Percentiles rank a stretch among this genome's conserved stretches.
Conservation (phyloP, 2,113 vertebrate species). For the Oncorhynchus mykiss region DNA sequence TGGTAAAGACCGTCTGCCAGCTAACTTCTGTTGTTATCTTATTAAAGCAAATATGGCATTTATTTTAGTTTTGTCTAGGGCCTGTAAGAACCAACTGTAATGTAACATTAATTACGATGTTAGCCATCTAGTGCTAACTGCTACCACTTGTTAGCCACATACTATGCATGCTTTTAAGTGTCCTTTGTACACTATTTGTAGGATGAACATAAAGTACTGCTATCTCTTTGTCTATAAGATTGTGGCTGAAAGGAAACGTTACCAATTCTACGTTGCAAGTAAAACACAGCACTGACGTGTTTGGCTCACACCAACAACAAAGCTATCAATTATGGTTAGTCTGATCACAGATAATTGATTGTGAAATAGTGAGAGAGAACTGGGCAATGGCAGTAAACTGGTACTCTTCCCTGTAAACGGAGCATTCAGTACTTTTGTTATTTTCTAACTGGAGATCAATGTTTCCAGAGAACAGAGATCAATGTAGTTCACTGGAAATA, state of each 20-base stretch:
- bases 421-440: constrained; percentile 26
- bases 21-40: constrained; percentile 9
- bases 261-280: no score
- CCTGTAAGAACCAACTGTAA: no score
- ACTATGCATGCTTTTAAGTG: neutral
- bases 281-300: neutral
- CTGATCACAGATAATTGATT: neutral
- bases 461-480: constrained; percentile 30
- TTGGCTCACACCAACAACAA: neutral
- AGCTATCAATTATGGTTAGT: neutral
- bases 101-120: no score
- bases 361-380: neutral
- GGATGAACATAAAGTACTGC: no score
- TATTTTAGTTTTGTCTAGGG: no score
- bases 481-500: constrained; percentile 32
- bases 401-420: neutral
- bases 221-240: no score
- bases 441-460: constrained; percentile 37
- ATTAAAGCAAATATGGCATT: constrained; percentile 6
- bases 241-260: no score
- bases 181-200: no score
- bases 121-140: neutral
- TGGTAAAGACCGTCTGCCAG: constrained; percentile 23
- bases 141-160: neutral
- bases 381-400: constrained; percentile 7